Conservation (phyloP, 1,140 invertebrate species). For the Olivierus martensii region DNA sequence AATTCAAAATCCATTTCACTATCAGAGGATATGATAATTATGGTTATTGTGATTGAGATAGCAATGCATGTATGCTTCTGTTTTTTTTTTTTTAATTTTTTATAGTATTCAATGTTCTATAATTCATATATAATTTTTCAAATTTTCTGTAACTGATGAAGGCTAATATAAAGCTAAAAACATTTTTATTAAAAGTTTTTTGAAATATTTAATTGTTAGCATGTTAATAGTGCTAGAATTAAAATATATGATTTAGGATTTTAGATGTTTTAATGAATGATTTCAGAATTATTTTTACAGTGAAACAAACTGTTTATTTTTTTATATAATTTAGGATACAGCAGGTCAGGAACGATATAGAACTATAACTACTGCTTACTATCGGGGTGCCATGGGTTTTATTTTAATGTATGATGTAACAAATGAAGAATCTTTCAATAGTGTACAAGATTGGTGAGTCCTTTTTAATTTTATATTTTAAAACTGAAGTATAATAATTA, state of each 20-base stretch:
- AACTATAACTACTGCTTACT: slow-evolving; percentile 99
- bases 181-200: background rate
- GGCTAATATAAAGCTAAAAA: background rate
- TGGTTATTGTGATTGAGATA: no score
- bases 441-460: slow-evolving; percentile 92
- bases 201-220: no score
- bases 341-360: slow-evolving; percentile 98
- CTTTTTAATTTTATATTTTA: no score
- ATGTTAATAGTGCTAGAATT: no score
- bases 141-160: background rate
- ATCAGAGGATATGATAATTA: no score
- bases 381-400: slow-evolving; percentile 99
- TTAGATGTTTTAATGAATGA: background rate
- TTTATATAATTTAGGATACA: slow-evolving; percentile 62
- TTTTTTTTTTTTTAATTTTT: no score
- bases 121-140: no score
- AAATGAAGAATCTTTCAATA: slow-evolving; percentile 99
- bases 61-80: no score
- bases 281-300: background rate
- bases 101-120: no score
- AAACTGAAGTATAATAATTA: no score
- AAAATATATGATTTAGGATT: background rate
- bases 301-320: background rate
- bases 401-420: slow-evolving; percentile 99
- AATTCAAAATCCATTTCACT: no score